Evolutionary conservation across 2,888 invertebrate genomes (phyloP).

Genomic region (Drosophila affinis): DNA sequence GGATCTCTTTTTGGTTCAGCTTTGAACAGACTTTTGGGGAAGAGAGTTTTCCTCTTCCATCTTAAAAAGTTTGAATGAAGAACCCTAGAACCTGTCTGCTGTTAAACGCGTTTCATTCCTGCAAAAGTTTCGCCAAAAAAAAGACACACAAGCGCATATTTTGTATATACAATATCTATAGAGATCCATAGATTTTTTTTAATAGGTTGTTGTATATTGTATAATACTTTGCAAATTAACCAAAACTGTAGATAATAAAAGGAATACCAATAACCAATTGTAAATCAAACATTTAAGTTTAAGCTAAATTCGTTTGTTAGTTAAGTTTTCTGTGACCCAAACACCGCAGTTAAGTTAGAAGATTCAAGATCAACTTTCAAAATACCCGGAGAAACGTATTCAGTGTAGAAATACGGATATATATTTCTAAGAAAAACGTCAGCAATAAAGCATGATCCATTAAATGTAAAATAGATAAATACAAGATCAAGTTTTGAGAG

Average conservation of each 20-base stretch:
- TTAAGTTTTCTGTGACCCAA: constrained; percentile 36
- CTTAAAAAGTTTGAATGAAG: neutral
- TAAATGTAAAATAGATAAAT: constrained; percentile 43
- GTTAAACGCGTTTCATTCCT: constrained; percentile 30
- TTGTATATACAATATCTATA: constrained; percentile 12
- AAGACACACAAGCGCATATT: constrained; percentile 72
- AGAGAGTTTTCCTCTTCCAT: neutral
- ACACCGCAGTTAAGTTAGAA: constrained; percentile 35
- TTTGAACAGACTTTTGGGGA: neutral
- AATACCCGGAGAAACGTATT: constrained; percentile 46
- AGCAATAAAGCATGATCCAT: constrained; percentile 49
- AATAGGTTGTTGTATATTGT: neutral
- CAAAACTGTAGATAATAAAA: constrained; percentile 53
- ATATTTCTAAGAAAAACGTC: constrained; percentile 33
- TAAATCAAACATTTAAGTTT: constrained; percentile 33
- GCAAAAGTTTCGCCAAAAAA: constrained; percentile 65
- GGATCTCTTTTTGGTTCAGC: too few species aligned
- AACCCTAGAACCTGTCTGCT: constrained; percentile 7
- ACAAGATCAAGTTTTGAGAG: constrained; percentile 41
- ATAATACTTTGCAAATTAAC: constrained; percentile 71
- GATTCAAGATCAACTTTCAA: constrained; percentile 30
- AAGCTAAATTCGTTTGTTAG: constrained; percentile 45
- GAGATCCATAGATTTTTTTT: neutral
- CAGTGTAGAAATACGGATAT: constrained; percentile 31
- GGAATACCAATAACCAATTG: constrained; percentile 62